Percentiles rank a stretch among this genome's conserved stretches.
These are phyloP conservation scores for Chymomyza amoena DNA, from an alignment of 2,888 invertebrate species.

Conservation along the genomic window DNA sequence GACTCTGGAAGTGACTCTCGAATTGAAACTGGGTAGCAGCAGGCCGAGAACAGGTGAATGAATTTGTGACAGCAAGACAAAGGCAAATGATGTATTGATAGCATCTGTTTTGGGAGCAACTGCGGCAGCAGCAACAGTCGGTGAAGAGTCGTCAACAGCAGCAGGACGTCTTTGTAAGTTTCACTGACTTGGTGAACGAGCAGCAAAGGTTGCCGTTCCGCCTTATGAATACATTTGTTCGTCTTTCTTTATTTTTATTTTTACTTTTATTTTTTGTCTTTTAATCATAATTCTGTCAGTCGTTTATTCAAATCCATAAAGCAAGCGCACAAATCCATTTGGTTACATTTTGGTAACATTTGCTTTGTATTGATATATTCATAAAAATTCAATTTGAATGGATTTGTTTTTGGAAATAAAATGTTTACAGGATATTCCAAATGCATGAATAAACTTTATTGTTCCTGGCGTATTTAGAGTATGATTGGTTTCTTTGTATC, in stretches of 20 bases:
- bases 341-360: neutral
- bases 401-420: neutral
- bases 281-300: neutral
- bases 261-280: neutral
- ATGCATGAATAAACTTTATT: neutral
- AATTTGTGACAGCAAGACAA: slow-evolving; percentile 66
- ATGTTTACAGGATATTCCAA: neutral
- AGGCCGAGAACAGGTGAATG: slow-evolving; percentile 68
- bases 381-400: neutral
- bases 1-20: slow-evolving; percentile 20
- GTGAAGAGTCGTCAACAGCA: slow-evolving; percentile 41
- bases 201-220: slow-evolving; percentile 4
- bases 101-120: slow-evolving; percentile 66
- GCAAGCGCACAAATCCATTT: neutral
- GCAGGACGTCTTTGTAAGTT: slow-evolving; percentile 50
- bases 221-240: neutral
- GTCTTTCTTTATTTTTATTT: neutral
- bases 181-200: neutral
- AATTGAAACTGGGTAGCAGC: neutral
- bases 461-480: neutral
- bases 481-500: too few relatives aligned
- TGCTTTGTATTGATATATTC: neutral
- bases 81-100: slow-evolving; percentile 73
- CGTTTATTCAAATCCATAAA: neutral
- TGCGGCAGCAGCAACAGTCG: slow-evolving; percentile 34